These are phyloP conservation scores for Didymodactylos carnosus DNA, from an alignment of 2,888 invertebrate species.

Conservation along the genomic window DNA sequence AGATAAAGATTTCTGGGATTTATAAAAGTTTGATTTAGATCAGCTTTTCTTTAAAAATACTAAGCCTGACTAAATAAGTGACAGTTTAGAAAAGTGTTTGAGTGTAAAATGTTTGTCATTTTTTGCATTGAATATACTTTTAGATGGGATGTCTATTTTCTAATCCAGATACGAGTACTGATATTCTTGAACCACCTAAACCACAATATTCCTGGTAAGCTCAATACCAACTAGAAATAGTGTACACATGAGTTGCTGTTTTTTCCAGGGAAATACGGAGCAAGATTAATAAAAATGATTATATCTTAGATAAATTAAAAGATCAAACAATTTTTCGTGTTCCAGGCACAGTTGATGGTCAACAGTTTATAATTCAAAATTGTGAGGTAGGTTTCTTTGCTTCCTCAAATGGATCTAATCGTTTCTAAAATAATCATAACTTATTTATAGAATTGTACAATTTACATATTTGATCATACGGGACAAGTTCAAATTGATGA, in stretches of 20 bases:
- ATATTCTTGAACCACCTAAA: too few species aligned
- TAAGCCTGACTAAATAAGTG: too few species aligned
- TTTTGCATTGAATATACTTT: too few species aligned
- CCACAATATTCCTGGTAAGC: too few species aligned
- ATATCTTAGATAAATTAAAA: constrained; percentile 36
- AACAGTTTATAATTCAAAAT: constrained; percentile 41
- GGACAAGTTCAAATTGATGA: constrained; percentile 42
- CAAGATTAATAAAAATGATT: constrained; percentile 35
- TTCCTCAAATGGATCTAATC: background rate
- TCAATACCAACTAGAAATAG: too few species aligned
- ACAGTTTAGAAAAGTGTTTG: too few species aligned
- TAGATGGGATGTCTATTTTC: too few species aligned
- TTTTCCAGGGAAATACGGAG: constrained; percentile 16
- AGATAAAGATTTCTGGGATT: too few species aligned
- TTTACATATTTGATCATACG: constrained; percentile 40
- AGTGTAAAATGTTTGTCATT: too few species aligned
- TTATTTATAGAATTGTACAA: constrained; percentile 33
- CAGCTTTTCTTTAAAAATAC: too few species aligned
- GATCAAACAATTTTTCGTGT: constrained; percentile 33
- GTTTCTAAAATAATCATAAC: background rate
- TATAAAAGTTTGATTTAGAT: too few species aligned
- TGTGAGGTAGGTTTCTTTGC: constrained; percentile 38
- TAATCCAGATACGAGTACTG: too few species aligned
- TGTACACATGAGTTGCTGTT: background rate
- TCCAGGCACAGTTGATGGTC: constrained; percentile 40